Conservation (phyloP, 2,888 invertebrate species). For the Drosophila eohydei region DNA sequence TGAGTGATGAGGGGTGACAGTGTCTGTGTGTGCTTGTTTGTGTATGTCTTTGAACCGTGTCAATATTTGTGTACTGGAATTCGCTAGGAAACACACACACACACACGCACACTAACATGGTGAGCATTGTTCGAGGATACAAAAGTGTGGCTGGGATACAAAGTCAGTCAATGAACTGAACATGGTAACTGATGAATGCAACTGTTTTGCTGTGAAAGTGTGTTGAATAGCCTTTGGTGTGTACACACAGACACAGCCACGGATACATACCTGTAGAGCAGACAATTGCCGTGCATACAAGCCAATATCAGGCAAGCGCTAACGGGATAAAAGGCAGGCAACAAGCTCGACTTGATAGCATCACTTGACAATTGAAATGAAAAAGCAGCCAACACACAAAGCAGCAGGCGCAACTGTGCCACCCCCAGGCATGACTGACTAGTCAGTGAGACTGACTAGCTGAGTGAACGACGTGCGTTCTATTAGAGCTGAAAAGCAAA, state of each 20-base stretch:
- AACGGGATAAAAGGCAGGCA: constrained; percentile 30
- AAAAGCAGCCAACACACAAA: constrained; percentile 32
- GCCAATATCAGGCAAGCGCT: constrained; percentile 36
- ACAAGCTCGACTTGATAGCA: constrained; percentile 57
- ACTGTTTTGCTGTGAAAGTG: constrained; percentile 60
- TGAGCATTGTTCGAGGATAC: constrained; percentile 49
- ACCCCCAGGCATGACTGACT: constrained; percentile 4
- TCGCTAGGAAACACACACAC: constrained; percentile 11
- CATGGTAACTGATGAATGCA: constrained; percentile 49
- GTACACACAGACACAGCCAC: constrained; percentile 2
- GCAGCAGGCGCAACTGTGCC: constrained; percentile 20
- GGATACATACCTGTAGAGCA: constrained; percentile 31
- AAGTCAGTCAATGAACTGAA: constrained; percentile 62
- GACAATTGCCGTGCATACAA: constrained; percentile 40
- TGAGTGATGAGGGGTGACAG: constrained; percentile 35
- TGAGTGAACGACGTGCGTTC: background rate
- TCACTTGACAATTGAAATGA: constrained; percentile 72
- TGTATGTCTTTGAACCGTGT: constrained; percentile 5
- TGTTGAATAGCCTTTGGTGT: constrained; percentile 43
- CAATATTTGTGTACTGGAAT: constrained; percentile 25
- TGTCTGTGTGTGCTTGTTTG: constrained; percentile 2
- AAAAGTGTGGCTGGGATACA: constrained; percentile 37
- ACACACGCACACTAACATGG: constrained; percentile 5
- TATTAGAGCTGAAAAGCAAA: background rate
- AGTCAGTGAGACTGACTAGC: background rate